Percentiles rank a stretch among this genome's conserved stretches.
phyloP scores from a whole-genome alignment of 2,888 invertebrate species.

The Alsophila aescularia region DNA sequence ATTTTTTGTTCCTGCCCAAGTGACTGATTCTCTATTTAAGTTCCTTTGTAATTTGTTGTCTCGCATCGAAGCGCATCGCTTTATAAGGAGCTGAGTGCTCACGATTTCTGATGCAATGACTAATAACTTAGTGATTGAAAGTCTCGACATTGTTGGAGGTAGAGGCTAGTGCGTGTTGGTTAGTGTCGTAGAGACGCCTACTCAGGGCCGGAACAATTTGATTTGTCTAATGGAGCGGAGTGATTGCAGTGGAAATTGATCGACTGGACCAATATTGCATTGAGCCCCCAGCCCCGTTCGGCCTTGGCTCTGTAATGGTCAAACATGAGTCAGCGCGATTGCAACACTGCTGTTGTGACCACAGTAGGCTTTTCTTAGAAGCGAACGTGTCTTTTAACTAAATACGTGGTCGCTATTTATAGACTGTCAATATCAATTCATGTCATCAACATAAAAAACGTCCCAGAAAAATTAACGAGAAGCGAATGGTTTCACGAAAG shows the following conservation, averaged over 20 bases:
- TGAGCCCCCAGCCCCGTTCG: constrained; percentile 52
- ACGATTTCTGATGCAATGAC: constrained; percentile 36
- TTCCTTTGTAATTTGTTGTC: constrained; percentile 43
- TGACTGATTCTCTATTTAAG: constrained; percentile 58
- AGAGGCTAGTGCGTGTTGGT: constrained; percentile 18
- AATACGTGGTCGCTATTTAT: constrained; percentile 37
- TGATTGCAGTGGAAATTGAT: constrained; percentile 60
- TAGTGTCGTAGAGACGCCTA: constrained; percentile 40
- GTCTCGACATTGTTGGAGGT: constrained; percentile 15
- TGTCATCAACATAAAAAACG: constrained; percentile 17
- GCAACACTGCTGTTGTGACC: constrained; percentile 48
- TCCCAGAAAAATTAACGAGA: constrained; percentile 33
- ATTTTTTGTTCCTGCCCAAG: constrained; percentile 61
- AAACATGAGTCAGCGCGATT: constrained; percentile 66
- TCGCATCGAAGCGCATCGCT: constrained; percentile 32
- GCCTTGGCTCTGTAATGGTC: constrained; percentile 65
- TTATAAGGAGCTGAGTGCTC: constrained; percentile 23
- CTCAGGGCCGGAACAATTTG: constrained; percentile 49
- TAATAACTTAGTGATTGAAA: constrained; percentile 28
- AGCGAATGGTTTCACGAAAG: constrained; percentile 49
- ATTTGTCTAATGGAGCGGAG: constrained; percentile 55
- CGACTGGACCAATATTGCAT: constrained; percentile 59
- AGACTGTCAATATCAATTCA: constrained; percentile 22
- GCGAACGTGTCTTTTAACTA: constrained; percentile 44
- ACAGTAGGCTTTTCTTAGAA: constrained; percentile 47